Conservation (phyloP, 1,140 invertebrate species). For the Diploscapter pachys region DNA sequence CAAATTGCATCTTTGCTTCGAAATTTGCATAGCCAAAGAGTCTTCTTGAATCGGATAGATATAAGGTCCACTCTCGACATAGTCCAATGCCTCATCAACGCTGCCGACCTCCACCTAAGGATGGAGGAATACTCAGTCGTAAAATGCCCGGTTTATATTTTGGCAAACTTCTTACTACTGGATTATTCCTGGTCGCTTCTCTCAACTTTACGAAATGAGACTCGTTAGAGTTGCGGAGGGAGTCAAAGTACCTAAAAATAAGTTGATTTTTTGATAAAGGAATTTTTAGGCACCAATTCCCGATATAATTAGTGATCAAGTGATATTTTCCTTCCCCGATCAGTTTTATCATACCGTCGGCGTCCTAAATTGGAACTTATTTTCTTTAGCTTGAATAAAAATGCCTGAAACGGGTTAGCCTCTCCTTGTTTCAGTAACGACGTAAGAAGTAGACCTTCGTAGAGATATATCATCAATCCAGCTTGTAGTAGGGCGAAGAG, state of each 20-base stretch:
- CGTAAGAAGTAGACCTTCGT: conserved; percentile 16
- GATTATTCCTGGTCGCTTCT: conserved; percentile 15
- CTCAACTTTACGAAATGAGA: conserved; percentile 19
- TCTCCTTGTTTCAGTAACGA: conserved; percentile 9
- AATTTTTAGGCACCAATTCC: conserved; percentile 18
- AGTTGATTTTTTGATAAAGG: not conserved
- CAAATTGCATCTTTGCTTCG: conserved; percentile 18
- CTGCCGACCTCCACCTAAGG: not conserved
- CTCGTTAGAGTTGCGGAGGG: conserved; percentile 9
- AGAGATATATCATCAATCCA: conserved; percentile 15
- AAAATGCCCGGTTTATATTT: not conserved
- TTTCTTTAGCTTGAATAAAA: too few relatives aligned
- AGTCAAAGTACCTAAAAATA: conserved; percentile 19
- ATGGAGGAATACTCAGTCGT: not conserved
- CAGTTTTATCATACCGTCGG: conserved; percentile 26
- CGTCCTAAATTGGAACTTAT: conserved; percentile 14
- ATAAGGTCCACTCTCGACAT: conserved; percentile 22
- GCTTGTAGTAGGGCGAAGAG: conserved; percentile 26
- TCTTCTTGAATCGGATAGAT: conserved; percentile 34
- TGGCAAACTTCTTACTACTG: conserved; percentile 9
- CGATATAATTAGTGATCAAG: conserved; percentile 32
- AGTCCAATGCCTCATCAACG: conserved; percentile 17
- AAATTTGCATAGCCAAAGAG: conserved; percentile 26
- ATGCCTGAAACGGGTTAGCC: not conserved
- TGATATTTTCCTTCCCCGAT: conserved; percentile 23